These are phyloP conservation scores for Cantharis rustica DNA, from an alignment of 2,888 invertebrate genomes.

Conservation along the genomic window DNA sequence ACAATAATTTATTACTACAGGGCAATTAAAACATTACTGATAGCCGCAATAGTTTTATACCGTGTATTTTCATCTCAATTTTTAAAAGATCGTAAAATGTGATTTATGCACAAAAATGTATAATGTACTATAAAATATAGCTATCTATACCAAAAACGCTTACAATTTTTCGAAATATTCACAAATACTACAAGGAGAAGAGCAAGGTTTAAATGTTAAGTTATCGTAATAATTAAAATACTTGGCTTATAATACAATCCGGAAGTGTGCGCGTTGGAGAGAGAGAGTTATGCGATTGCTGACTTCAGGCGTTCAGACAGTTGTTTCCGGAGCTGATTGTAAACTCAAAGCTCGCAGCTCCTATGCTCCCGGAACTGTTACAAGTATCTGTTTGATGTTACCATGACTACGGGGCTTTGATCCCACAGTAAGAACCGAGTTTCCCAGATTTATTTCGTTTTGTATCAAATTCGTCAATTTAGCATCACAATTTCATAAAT, in stretches of 20 bases:
- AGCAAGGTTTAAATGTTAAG: not conserved
- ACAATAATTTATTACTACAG: conserved; percentile 35
- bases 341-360: conserved; percentile 42
- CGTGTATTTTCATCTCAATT: conserved; percentile 6
- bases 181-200: not conserved
- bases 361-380: conserved; percentile 37
- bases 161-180: not conserved
- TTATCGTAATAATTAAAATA: conserved; percentile 21
- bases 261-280: conserved; percentile 40
- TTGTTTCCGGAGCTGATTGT: conserved; percentile 52
- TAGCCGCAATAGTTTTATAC: conserved; percentile 28
- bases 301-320: conserved; percentile 49
- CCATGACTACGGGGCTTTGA: conserved; percentile 36
- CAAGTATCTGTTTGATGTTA: conserved; percentile 44
- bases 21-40: conserved; percentile 40
- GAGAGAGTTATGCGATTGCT: conserved; percentile 46
- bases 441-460: conserved; percentile 10
- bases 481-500: not conserved
- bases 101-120: not conserved
- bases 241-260: conserved; percentile 22
- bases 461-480: conserved; percentile 8
- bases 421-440: conserved; percentile 10
- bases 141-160: not conserved
- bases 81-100: not conserved
- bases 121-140: no score